A percentile compares a stretch with the other conserved stretches of the same genome.
Evolutionary conservation across 1,140 invertebrate species (phyloP).

Genomic region (Pentalonia nigronervosa): DNA sequence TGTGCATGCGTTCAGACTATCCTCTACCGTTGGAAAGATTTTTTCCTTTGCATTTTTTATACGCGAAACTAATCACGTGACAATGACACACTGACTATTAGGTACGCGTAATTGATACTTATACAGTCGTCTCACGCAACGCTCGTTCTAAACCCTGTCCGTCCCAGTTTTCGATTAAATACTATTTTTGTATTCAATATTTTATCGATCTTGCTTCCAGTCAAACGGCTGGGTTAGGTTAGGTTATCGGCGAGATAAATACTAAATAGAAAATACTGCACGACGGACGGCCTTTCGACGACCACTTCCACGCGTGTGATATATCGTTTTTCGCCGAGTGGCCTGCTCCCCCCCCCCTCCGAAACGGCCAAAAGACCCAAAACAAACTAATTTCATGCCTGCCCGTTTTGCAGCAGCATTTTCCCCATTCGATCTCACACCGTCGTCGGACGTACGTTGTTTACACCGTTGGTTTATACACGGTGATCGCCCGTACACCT

Average conservation of each 20-base stretch:
- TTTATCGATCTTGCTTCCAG: background rate
- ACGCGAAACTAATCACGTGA: constrained; percentile 10
- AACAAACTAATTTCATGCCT: background rate
- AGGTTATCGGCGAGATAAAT: too few relatives aligned
- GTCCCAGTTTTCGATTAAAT: background rate
- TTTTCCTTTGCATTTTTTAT: background rate
- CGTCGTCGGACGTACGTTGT: background rate
- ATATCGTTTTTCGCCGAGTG: background rate
- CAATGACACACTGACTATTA: background rate
- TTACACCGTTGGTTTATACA: background rate
- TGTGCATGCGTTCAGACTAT: background rate
- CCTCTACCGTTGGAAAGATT: background rate
- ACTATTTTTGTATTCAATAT: background rate
- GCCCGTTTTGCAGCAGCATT: too few relatives aligned
- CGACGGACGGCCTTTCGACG: background rate
- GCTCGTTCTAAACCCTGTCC: background rate
- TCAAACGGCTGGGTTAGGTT: too few relatives aligned
- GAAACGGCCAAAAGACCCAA: background rate
- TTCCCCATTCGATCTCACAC: background rate
- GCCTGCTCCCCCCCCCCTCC: too few relatives aligned
- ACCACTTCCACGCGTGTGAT: background rate
- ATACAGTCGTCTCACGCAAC: background rate
- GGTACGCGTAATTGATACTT: background rate
- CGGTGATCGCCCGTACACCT: background rate
- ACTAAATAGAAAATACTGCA: background rate